Evolutionary conservation across 2,888 invertebrate genomes (phyloP).

Genomic region (Gortyna flavago): DNA sequence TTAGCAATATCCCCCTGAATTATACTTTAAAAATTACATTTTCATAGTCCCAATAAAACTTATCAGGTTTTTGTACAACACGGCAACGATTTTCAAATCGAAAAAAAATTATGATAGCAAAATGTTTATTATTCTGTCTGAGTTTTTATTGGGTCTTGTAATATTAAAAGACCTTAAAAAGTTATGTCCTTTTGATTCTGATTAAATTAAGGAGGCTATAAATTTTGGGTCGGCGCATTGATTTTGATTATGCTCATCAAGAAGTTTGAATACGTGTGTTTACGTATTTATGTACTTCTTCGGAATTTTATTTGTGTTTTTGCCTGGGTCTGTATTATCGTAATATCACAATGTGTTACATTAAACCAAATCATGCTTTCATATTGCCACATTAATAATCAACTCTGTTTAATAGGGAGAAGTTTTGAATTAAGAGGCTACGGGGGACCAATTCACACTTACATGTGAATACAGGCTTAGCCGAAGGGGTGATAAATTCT

Average conservation of each 20-base stretch:
- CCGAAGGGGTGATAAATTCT: conserved; percentile 1
- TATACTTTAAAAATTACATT: conserved; percentile 65
- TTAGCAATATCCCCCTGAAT: conserved; percentile 76
- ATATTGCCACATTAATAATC: too few species aligned
- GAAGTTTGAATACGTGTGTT: neutral
- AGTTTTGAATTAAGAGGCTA: neutral
- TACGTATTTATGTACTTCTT: neutral
- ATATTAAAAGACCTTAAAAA: conserved; percentile 37
- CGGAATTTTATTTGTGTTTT: neutral
- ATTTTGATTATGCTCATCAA: conserved; percentile 17
- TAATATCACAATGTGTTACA: neutral
- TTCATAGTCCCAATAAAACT: conserved; percentile 68
- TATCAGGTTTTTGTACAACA: conserved; percentile 56
- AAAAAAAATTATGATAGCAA: conserved; percentile 27
- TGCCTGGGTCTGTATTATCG: neutral
- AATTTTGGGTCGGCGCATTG: conserved; percentile 13
- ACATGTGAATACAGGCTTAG: neutral
- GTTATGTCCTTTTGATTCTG: conserved; percentile 29
- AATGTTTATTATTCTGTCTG: conserved; percentile 33
- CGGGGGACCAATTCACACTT: neutral
- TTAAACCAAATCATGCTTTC: neutral
- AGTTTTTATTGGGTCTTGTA: conserved; percentile 40
- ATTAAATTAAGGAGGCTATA: conserved; percentile 29
- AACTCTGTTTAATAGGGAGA: too few species aligned
- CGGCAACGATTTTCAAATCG: conserved; percentile 42